Evolutionary conservation across 2,797 vertebrate genomes (phyloP), one percentile per base, ranked within the genome.

Genomic region (Fratercula arctica): DNA sequence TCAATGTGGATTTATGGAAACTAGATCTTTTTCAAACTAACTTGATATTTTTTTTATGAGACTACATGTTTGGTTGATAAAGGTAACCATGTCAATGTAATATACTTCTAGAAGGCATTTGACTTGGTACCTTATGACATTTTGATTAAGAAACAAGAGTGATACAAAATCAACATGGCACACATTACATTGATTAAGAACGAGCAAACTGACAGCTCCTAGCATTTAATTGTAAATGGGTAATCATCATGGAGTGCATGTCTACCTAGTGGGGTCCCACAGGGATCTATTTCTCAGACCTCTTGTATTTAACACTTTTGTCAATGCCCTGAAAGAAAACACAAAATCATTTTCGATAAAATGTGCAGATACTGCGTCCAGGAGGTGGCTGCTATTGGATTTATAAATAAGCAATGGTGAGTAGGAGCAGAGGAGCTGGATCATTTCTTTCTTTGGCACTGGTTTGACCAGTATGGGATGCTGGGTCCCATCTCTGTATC

Each of bases 161-260:
- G 95, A 96, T 97, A 96, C 96, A 97, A 97, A 97, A 96, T 97
- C 96, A 97, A 95, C 95, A 96, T 96, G 96, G 96, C 96, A 97
- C 96, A 96, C 95, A 93, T 96, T 95, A 89, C 96, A 96, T 96
- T 96, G 96, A 96, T 97, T 96, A 96, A 97, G 96, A 97, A 96
- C 46, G 91, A 96, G 95, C 85, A 94, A 96, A 96, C 96, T 97
- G 96, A 97, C 96, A 97, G 96, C 89, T 96, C 85, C 89, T 90
- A 95, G 96, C 96, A 95, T 97, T 97, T 97, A 97, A 96, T 97
- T 97, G 96, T 96, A 96, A 95, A 93, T 95, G 94, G 96, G 87
- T 96, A 96, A 96, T 97, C 96, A 96, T 96, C 95, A 70, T 93
- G 93, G 96, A 96, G 93, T 73, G 66, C 95, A 81, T 95, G 91